Percentiles rank a stretch among this genome's conserved stretches.
Conservation (phyloP, 2,888 invertebrate species). For the Eulithis testata region DNA sequence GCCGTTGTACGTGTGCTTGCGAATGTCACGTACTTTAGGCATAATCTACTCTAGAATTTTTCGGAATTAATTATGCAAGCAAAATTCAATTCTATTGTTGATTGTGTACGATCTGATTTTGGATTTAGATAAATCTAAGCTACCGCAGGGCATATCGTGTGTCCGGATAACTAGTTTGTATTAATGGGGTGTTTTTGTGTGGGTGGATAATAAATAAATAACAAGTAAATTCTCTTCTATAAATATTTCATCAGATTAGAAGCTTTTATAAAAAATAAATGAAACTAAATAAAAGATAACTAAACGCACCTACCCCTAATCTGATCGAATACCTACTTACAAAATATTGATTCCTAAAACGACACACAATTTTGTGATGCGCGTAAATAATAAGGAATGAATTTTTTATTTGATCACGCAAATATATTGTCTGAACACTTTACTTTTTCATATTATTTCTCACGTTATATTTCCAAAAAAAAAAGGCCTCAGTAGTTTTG, state of each 20-base stretch:
- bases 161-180: constrained; percentile 51
- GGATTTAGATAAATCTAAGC: constrained; percentile 35
- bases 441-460: too few relatives aligned
- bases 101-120: constrained; percentile 39
- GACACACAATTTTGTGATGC: too few relatives aligned
- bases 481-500: background rate
- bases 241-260: constrained; percentile 12
- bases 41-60: constrained; percentile 60
- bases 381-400: too few relatives aligned
- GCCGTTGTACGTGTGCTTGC: constrained; percentile 67
- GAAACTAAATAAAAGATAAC: too few relatives aligned
- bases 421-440: too few relatives aligned
- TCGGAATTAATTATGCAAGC: constrained; percentile 45
- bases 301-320: too few relatives aligned
- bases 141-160: constrained; percentile 48
- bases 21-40: constrained; percentile 66
- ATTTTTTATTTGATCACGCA: too few relatives aligned
- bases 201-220: constrained; percentile 40
- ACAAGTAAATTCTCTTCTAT: constrained; percentile 10
- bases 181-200: constrained; percentile 45
- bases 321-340: too few relatives aligned
- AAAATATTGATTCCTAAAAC: too few relatives aligned
- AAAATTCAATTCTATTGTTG: constrained; percentile 41
- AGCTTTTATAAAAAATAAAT: constrained; percentile 7
- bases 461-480: background rate